Conservation (phyloP, 2,797 vertebrate species). For the Diglossa cyanea region DNA sequence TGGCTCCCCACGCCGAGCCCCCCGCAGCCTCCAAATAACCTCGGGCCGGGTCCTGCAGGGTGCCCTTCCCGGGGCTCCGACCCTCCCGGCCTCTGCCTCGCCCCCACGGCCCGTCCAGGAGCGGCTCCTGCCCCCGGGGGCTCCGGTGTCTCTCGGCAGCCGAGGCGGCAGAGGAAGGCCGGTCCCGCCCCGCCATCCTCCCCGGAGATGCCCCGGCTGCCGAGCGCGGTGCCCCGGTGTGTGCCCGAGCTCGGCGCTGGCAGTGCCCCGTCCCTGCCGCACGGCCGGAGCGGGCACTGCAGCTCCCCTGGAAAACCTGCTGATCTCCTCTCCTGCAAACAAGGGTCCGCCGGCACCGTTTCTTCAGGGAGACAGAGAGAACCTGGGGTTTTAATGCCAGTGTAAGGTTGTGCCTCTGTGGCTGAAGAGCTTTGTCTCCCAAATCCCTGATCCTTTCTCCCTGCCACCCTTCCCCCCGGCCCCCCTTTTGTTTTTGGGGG, state of each 20-base stretch:
- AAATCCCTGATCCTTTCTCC: neutral
- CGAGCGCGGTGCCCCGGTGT: neutral
- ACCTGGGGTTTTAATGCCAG: neutral
- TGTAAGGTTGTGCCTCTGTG: neutral
- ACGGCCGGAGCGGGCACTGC: fast-evolving
- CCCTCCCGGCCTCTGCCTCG: neutral
- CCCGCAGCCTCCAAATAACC: conserved; percentile 62
- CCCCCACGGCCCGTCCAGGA: neutral
- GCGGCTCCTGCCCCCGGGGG: neutral
- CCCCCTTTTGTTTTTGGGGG: neutral
- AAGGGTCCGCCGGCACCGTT: neutral
- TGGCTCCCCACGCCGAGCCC: conserved; percentile 39
- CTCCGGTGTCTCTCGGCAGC: neutral
- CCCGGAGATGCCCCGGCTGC: neutral
- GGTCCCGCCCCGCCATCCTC: neutral
- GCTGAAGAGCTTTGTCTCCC: neutral
- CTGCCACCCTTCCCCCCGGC: fast-evolving
- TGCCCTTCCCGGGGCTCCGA: neutral
- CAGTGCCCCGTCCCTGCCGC: neutral
- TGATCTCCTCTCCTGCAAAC: conserved; percentile 11
- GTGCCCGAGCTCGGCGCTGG: neutral
- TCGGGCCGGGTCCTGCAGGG: neutral
- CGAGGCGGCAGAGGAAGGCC: neutral
- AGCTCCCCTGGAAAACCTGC: conserved; percentile 20
- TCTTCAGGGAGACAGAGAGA: neutral